Evolutionary conservation across 92 coral and sea anemone species (phyloP).

Genomic region (Ricordea florida): DNA sequence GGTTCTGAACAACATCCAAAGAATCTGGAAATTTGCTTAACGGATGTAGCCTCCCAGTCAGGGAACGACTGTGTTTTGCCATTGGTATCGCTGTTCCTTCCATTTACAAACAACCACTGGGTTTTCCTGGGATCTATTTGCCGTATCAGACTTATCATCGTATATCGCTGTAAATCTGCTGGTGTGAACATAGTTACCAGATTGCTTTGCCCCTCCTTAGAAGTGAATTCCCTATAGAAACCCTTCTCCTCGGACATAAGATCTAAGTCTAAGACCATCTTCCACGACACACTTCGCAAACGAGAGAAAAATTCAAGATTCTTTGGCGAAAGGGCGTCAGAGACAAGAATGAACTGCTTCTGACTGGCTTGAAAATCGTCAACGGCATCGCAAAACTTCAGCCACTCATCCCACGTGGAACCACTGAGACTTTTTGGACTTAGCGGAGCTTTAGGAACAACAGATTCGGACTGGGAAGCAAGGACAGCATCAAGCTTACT

Average conservation of each 20-base stretch:
- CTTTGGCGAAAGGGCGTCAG: constrained; percentile 65
- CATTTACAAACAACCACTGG: constrained; percentile 89
- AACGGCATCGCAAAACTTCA: constrained; percentile 63
- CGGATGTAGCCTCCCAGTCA: constrained; percentile 74
- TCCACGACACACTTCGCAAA: constrained; percentile 83
- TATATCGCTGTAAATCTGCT: constrained; percentile 48
- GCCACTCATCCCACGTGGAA: constrained; percentile 77
- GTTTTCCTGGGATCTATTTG: constrained; percentile 77
- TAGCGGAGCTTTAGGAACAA: neutral
- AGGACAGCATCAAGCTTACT: constrained; percentile 18
- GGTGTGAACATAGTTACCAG: constrained; percentile 80
- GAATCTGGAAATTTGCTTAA: constrained; percentile 66
- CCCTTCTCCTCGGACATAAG: constrained; percentile 86
- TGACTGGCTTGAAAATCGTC: constrained; percentile 62
- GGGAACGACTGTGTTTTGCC: constrained; percentile 48
- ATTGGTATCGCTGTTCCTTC: constrained; percentile 69
- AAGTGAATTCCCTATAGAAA: constrained; percentile 57
- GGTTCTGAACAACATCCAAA: constrained; percentile 83
- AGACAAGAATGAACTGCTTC: constrained; percentile 73
- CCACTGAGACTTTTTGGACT: constrained; percentile 46
- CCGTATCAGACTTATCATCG: constrained; percentile 53
- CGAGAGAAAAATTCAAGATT: constrained; percentile 53
- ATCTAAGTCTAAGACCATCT: constrained; percentile 87
- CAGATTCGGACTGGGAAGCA: neutral
- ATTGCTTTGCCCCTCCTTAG: constrained; percentile 55